Evolutionary conservation across 1,140 invertebrate genomes (phyloP).

Genomic region (Drosophila persimilis): DNA sequence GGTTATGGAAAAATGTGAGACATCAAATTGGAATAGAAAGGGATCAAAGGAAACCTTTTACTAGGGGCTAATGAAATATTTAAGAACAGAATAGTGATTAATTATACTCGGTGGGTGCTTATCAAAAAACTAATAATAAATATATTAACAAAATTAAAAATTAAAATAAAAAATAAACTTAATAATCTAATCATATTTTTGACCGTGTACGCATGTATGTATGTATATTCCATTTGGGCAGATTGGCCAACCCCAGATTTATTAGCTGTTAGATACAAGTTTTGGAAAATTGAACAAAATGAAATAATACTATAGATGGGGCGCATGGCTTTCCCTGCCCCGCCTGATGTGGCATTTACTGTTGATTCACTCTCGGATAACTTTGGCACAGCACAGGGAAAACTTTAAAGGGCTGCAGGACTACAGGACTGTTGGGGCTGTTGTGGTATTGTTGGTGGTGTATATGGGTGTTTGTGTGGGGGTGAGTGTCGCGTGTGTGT

Average conservation of each 20-base stretch:
- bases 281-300: slow-evolving; percentile 44
- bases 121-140: no score
- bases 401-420: slow-evolving; percentile 40
- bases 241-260: slow-evolving; percentile 15
- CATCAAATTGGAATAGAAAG: slow-evolving; percentile 11
- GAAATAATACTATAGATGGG: slow-evolving; percentile 18
- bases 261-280: slow-evolving; percentile 46
- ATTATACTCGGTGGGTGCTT: no score
- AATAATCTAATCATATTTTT: not conserved
- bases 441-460: slow-evolving; percentile 34
- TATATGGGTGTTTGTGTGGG: not conserved
- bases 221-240: slow-evolving; percentile 2
- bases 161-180: not conserved
- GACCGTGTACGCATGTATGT: slow-evolving; percentile 3
- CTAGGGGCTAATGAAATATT: slow-evolving; percentile 4
- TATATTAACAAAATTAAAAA: no score
- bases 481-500: slow-evolving; percentile 9
- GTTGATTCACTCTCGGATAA: slow-evolving; percentile 56
- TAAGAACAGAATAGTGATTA: no score
- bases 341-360: slow-evolving; percentile 46
- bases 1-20: slow-evolving; percentile 7
- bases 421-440: not conserved
- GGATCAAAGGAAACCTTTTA: not conserved
- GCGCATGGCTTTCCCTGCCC: slow-evolving; percentile 1
- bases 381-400: slow-evolving; percentile 42